phyloP scores from a whole-genome alignment of 1,140 invertebrate genomes.

The Mizuhopecten yessoensis region DNA sequence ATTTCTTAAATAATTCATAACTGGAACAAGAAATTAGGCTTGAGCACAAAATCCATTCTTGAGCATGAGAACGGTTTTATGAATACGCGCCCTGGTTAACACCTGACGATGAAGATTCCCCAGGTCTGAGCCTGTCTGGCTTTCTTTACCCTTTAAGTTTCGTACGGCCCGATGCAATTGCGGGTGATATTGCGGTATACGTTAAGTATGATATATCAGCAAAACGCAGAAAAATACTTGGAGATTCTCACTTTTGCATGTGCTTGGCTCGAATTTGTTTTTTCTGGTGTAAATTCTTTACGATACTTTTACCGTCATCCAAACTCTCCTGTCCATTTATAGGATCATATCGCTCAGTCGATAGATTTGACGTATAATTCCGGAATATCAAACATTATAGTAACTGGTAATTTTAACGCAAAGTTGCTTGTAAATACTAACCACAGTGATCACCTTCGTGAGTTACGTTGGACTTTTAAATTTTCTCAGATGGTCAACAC shows the following conservation, averaged over 20 bases:
- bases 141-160: neutral
- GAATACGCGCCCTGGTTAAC: too few relatives aligned
- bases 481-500: neutral
- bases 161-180: neutral
- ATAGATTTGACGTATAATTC: slow-evolving; percentile 16
- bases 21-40: too few relatives aligned
- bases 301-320: slow-evolving; percentile 43
- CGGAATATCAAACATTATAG: neutral
- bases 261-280: slow-evolving; percentile 42
- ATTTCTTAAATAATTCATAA: too few relatives aligned
- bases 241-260: neutral
- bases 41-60: too few relatives aligned
- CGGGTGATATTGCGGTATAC: slow-evolving; percentile 27
- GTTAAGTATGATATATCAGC: neutral
- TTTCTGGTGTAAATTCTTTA: neutral
- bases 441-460: neutral
- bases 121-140: too few relatives aligned
- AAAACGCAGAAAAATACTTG: neutral
- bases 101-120: neutral
- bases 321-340: neutral
- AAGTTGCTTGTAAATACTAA: neutral
- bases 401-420: slow-evolving; percentile 54
- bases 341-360: slow-evolving; percentile 5
- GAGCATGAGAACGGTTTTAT: too few relatives aligned
- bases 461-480: neutral